phyloP scores from a whole-genome alignment of 2,113 vertebrate species.

The Macquaria australasica region DNA sequence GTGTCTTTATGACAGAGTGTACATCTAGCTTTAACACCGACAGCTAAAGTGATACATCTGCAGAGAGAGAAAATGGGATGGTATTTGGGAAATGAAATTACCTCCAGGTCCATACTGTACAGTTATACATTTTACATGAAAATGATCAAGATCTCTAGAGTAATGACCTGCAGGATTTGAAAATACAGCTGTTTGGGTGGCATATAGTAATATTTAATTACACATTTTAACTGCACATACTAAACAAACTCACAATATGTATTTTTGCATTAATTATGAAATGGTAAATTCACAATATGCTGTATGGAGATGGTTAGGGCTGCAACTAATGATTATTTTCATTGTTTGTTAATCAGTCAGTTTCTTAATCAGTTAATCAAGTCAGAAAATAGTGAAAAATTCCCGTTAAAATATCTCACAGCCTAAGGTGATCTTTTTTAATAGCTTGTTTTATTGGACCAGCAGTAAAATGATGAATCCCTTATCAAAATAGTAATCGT shows the following conservation, averaged over 20 bases:
- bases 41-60: slow-evolving; percentile 13
- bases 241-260: slow-evolving; percentile 28
- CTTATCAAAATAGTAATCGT: neutral
- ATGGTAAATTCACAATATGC: slow-evolving; percentile 5
- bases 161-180: neutral
- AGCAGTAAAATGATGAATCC: neutral
- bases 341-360: neutral
- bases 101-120: neutral
- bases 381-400: neutral
- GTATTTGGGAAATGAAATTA: neutral
- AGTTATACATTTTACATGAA: slow-evolving; percentile 4
- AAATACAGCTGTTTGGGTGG: neutral
- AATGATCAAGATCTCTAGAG: neutral
- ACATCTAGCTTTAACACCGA: slow-evolving; percentile 11
- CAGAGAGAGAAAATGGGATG: neutral
- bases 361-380: too few species aligned
- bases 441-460: neutral
- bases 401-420: neutral
- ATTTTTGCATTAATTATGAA: slow-evolving; percentile 4
- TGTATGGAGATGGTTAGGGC: neutral
- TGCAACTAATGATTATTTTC: neutral
- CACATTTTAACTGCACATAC: slow-evolving; percentile 1
- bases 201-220: neutral
- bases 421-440: neutral
- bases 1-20: neutral